Percentiles rank a stretch among this genome's conserved stretches.
Evolutionary conservation across 35 echinoderm and acorn worm species (phyloP).

Genomic region (Diadema setosum): DNA sequence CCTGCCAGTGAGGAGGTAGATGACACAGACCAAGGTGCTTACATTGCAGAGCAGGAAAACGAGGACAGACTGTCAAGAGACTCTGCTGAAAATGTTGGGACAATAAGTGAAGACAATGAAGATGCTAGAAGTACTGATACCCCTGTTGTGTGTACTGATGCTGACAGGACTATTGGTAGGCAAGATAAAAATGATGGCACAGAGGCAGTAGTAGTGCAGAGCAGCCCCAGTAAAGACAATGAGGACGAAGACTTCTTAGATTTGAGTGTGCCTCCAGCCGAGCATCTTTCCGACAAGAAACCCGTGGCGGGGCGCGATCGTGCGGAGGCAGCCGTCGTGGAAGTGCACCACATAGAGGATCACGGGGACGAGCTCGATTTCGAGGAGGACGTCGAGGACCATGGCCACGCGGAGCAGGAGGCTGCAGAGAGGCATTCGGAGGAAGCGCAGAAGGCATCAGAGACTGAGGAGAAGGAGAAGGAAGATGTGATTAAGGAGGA

Average conservation of each 20-base stretch:
- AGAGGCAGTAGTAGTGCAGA: too few relatives aligned
- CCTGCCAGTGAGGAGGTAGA: not conserved
- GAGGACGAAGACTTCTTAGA: not conserved
- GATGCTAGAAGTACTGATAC: not conserved
- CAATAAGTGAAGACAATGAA: not conserved
- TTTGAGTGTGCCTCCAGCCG: not conserved
- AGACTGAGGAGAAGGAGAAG: conserved; percentile 33
- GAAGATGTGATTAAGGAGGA: not conserved
- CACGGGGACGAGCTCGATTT: conserved; percentile 86
- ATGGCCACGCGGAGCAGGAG: conserved; percentile 8
- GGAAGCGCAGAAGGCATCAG: not conserved
- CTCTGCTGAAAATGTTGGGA: not conserved
- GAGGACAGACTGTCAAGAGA: not conserved
- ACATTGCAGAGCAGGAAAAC: too few relatives aligned
- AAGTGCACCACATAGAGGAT: conserved; percentile 74
- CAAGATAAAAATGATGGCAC: too few relatives aligned
- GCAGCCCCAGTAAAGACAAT: not conserved
- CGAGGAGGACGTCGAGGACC: conserved; percentile 93
- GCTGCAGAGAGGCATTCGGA: not conserved
- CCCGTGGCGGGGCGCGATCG: not conserved
- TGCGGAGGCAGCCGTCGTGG: conserved; percentile 35
- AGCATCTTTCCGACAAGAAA: not conserved
- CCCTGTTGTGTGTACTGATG: too few relatives aligned
- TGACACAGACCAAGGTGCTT: not conserved
- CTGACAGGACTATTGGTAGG: too few relatives aligned